Evolutionary conservation across 2,888 invertebrate genomes (phyloP), one percentile per base, ranked within the genome.

Genomic region (Brachypalpus laphriformis): DNA sequence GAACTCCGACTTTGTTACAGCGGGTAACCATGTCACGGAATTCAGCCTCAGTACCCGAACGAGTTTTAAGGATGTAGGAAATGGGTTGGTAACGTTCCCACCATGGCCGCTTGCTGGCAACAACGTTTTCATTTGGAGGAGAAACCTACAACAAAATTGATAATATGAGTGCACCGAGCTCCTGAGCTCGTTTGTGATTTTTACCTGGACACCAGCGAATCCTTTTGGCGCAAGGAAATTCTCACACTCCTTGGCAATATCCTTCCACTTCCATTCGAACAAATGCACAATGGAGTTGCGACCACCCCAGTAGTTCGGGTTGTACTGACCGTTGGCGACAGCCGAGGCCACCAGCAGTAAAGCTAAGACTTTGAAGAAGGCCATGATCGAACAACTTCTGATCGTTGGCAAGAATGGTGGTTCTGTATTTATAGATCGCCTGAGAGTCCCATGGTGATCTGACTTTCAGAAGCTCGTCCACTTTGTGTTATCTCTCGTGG

Each of bases 71-170:
- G 11, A 93, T 92, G 92, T 97, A 97, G 18, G 96, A 96, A 49
- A 97, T 94, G 0, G 96, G 96, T 90, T 97, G 97, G 90, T 97
- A 97, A 14, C 97, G 92, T 90, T 97, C 96, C 94, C 95, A 97
- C 97, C 97, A 97, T 0, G 97, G 96, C 0, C 95, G 92, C 65
- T 92, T 92, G 3, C 90, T 86, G 72, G 95, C 91, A 0, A 94
- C 91, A 45, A 94, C 89, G 88, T 96, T 95, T 90, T 96, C 96
- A 89, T 94, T 95, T 0, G 95, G 93, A 4, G 96, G 96, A 0
- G 96, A 96, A n/a, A 95, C 93, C 88, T 89, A 37, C 4, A 45
- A 1, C 3, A 14, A 57, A 14, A 51, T 28, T 42, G 2, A n/a
- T 42, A 9, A 40, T 6, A 6, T 34, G 5, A 18, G 4, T 42